These are phyloP conservation scores for Oncorhynchus gorbuscha DNA, from an alignment of 2,113 vertebrate genomes.

Conservation along the genomic window DNA sequence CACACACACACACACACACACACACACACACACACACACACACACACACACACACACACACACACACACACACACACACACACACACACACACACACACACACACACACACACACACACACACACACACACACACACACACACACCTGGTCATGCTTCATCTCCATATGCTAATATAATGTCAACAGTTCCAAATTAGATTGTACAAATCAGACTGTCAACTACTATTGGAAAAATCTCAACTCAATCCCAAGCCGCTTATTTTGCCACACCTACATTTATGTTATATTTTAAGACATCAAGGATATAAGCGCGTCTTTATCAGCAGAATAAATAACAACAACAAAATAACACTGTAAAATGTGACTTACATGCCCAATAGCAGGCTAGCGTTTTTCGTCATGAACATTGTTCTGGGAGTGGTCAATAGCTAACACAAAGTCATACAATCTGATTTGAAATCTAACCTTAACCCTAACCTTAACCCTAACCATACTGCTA, in stretches of 20 bases:
- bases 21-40: background rate
- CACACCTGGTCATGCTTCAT: conserved; percentile 1
- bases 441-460: too few species aligned
- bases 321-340: background rate
- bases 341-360: background rate
- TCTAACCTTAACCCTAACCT: too few species aligned
- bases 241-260: too few species aligned
- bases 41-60: background rate
- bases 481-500: too few species aligned
- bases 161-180: conserved; percentile 5
- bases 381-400: too few species aligned
- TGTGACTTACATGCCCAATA: too few species aligned
- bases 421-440: too few species aligned
- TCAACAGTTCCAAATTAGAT: conserved; percentile 3
- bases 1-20: background rate
- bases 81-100: background rate
- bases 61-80: background rate
- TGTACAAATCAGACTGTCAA: conserved; percentile 5
- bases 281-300: too few species aligned
- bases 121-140: background rate
- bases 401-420: too few species aligned
- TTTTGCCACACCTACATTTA: too few species aligned
- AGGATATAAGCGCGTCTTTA: conserved; percentile 7
- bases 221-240: conserved; percentile 1
- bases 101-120: too few species aligned